A percentile compares a stretch with the other conserved stretches of the same genome.
Evolutionary conservation across 2,888 invertebrate species (phyloP).

Genomic region (Aphidius colemani): DNA sequence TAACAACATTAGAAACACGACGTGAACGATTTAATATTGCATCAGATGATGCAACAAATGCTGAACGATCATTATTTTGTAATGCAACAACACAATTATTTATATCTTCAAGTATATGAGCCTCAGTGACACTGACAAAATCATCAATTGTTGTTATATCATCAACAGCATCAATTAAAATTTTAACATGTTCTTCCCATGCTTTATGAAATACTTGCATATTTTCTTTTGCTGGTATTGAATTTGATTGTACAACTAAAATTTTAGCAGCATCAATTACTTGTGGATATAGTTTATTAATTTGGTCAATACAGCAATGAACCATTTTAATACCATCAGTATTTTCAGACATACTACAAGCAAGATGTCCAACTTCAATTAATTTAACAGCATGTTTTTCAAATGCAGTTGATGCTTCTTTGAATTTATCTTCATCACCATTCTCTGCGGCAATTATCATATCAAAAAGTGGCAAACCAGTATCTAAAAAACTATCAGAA

Average conservation of each 20-base stretch:
- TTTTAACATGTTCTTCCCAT: constrained; percentile 92
- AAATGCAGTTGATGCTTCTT: constrained; percentile 93
- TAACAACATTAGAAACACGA: constrained; percentile 94
- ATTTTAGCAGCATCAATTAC: constrained; percentile 93
- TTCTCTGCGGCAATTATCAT: constrained; percentile 94
- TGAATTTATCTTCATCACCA: constrained; percentile 87
- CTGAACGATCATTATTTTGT: constrained; percentile 92
- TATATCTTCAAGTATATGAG: constrained; percentile 97
- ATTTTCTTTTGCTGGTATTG: constrained; percentile 96
- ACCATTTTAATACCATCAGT: constrained; percentile 99
- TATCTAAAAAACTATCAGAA: constrained; percentile 94
- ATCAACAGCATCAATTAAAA: constrained; percentile 97
- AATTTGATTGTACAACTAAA: constrained; percentile 86
- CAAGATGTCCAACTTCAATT: constrained; percentile 95
- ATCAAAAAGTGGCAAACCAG: constrained; percentile 90
- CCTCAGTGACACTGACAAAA: constrained; percentile 97
- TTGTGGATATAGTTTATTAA: constrained; percentile 94
- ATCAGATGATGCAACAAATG: constrained; percentile 90
- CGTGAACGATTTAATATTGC: constrained; percentile 94
- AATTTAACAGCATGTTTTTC: constrained; percentile 96
- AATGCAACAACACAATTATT: constrained; percentile 96
- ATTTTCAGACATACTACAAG: constrained; percentile 98
- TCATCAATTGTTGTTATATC: constrained; percentile 99
- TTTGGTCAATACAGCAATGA: constrained; percentile 92
- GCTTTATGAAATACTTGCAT: constrained; percentile 94